Conservation (phyloP, 2,797 vertebrate species). For the Chelonia mydas region DNA sequence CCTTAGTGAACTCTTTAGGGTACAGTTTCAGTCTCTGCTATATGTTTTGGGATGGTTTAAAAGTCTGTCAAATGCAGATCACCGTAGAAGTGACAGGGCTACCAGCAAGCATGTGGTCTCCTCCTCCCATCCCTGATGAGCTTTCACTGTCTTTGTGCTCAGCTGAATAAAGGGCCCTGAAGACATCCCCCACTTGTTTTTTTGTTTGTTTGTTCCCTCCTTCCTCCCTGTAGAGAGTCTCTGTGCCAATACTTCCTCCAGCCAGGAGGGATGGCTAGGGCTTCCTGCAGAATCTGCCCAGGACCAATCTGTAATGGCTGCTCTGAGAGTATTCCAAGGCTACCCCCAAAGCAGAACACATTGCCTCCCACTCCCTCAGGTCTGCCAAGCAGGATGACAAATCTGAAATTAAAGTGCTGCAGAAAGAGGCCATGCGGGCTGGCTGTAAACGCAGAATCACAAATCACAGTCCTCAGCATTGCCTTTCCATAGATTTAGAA, state of each 20-base stretch:
- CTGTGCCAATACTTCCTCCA: neutral
- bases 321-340: neutral
- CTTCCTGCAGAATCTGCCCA: neutral
- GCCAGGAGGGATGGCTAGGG: neutral
- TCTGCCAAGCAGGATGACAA: neutral
- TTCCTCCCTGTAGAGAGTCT: neutral
- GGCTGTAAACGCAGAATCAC: neutral
- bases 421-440: neutral
- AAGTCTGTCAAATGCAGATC: neutral
- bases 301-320: rapidly evolving
- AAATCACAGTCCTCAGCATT: neutral
- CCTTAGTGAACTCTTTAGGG: neutral
- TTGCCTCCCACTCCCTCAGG: neutral
- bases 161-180: neutral
- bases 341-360: neutral
- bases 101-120: neutral
- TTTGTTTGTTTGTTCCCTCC: neutral
- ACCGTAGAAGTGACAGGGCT: neutral
- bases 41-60: neutral
- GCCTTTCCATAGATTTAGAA: neutral
- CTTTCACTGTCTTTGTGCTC: neutral
- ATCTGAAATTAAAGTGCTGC: neutral
- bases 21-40: neutral
- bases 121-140: neutral
- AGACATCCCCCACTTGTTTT: neutral